phyloP scores from a whole-genome alignment of 1,140 invertebrate species.

The Drosophila eugracilis region DNA sequence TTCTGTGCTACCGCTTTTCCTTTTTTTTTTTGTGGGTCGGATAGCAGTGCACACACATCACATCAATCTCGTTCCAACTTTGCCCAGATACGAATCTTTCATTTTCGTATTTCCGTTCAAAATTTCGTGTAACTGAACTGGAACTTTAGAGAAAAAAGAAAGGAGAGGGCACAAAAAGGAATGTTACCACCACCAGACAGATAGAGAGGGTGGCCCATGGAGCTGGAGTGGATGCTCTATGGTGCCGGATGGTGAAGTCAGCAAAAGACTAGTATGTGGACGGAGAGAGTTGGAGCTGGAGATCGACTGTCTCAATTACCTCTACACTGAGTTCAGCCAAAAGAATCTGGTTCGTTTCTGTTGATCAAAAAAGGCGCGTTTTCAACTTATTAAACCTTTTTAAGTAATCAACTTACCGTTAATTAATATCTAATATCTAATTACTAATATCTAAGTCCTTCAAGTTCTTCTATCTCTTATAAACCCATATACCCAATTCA shows the following conservation, averaged over 20 bases:
- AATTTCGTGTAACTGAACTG: constrained; percentile 78
- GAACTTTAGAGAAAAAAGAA: constrained; percentile 61
- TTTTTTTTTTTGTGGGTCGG: constrained; percentile 30
- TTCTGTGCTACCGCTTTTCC: no score
- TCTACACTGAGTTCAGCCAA: neutral
- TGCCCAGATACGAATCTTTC: constrained; percentile 76
- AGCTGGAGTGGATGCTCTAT: constrained; percentile 17
- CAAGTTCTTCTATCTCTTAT: no score
- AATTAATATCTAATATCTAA: no score
- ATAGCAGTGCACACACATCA: constrained; percentile 63
- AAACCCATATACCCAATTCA: neutral
- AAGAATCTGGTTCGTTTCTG: no score
- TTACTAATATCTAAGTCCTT: no score
- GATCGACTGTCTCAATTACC: constrained; percentile 2
- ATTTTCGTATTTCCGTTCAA: constrained; percentile 79
- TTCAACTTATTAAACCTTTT: no score
- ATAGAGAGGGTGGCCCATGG: constrained; percentile 13
- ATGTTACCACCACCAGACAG: constrained; percentile 54
- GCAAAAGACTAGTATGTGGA: constrained; percentile 4
- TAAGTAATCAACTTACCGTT: no score
- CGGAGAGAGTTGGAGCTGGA: no score
- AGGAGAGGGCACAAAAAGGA: constrained; percentile 27
- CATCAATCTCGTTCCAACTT: constrained; percentile 76
- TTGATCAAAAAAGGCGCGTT: no score
- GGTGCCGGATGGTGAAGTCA: constrained; percentile 62